These are phyloP conservation scores for Setophaga petechia DNA, from an alignment of 2,113 vertebrate genomes.

Conservation along the genomic window DNA sequence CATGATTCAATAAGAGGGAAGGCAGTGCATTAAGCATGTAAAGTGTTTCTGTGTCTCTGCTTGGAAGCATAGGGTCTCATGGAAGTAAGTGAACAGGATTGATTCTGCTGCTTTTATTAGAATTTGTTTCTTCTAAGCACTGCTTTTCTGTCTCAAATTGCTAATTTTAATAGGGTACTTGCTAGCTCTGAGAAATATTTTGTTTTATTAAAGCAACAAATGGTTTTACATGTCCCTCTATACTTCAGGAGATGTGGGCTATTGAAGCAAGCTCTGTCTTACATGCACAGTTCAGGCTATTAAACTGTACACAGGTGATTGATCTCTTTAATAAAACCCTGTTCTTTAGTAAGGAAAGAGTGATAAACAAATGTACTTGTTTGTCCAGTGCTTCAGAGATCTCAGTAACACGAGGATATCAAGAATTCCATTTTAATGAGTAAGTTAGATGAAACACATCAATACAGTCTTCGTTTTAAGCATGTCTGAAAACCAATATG, in stretches of 20 bases:
- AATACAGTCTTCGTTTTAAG: constrained; percentile 68
- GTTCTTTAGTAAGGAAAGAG: constrained; percentile 77
- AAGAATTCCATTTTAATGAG: constrained; percentile 73
- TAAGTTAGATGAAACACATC: constrained; percentile 79
- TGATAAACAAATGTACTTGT: constrained; percentile 81
- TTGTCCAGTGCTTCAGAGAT: constrained; percentile 78
- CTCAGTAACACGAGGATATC: constrained; percentile 63
- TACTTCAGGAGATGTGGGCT: constrained; percentile 57
- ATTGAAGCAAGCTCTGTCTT: constrained; percentile 58
- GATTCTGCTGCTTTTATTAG: constrained; percentile 43
- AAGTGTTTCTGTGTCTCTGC: constrained; percentile 34
- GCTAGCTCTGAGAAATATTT: constrained; percentile 39
- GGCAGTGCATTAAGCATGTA: not conserved
- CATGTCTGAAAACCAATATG: constrained; percentile 46
- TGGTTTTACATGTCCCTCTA: constrained; percentile 53
- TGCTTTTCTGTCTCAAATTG: constrained; percentile 47
- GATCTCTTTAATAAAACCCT: constrained; percentile 85
- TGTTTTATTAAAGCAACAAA: constrained; percentile 62
- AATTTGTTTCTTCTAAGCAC: constrained; percentile 22
- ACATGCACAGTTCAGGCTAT: constrained; percentile 61
- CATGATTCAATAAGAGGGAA: constrained; percentile 20
- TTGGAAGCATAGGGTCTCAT: constrained; percentile 33
- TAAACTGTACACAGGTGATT: constrained; percentile 78
- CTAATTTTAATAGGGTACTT: constrained; percentile 44
- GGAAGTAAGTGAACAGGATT: constrained; percentile 59